Percentiles rank a stretch among this genome's conserved stretches.
These are phyloP conservation scores for Cheilosia pagana DNA, from an alignment of 2,888 invertebrate genomes.

Conservation along the genomic window DNA sequence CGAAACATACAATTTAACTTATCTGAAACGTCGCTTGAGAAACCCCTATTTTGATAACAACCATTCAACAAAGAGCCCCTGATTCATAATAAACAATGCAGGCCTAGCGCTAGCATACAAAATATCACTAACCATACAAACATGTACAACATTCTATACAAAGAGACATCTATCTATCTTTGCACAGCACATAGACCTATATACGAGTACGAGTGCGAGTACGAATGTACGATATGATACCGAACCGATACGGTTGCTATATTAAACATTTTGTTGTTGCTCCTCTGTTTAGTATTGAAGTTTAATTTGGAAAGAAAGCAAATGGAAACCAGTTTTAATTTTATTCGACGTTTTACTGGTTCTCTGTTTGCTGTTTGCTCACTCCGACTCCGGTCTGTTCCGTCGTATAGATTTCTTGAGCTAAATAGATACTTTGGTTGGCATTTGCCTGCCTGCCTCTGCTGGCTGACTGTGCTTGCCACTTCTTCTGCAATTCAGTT, in stretches of 20 bases:
- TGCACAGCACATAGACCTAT: background rate
- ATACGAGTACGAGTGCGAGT: conserved; percentile 3
- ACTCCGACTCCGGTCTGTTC: conserved; percentile 19
- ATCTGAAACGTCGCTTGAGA: conserved; percentile 43
- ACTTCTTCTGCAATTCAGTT: conserved; percentile 43
- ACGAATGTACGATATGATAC: conserved; percentile 19
- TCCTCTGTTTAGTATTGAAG: conserved; percentile 43
- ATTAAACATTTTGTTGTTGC: conserved; percentile 50
- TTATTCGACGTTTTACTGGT: conserved; percentile 63
- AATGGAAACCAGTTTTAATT: conserved; percentile 71
- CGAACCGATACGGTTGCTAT: conserved; percentile 33
- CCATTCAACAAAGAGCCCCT: conserved; percentile 24
- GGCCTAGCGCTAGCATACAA: background rate
- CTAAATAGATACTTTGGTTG: conserved; percentile 54
- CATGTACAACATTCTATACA: background rate
- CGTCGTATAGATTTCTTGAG: conserved; percentile 62
- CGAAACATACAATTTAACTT: background rate
- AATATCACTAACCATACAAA: background rate
- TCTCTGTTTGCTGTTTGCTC: conserved; percentile 32
- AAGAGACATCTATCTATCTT: conserved; percentile 5
- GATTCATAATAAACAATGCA: conserved; percentile 53
- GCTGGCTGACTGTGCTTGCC: background rate
- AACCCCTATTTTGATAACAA: conserved; percentile 60
- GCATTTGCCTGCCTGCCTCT: background rate
- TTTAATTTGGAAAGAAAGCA: conserved; percentile 70